Base-by-base conservation (phyloP, 2,113 vertebrate genomes). In the Morone saxatilis region DNA sequence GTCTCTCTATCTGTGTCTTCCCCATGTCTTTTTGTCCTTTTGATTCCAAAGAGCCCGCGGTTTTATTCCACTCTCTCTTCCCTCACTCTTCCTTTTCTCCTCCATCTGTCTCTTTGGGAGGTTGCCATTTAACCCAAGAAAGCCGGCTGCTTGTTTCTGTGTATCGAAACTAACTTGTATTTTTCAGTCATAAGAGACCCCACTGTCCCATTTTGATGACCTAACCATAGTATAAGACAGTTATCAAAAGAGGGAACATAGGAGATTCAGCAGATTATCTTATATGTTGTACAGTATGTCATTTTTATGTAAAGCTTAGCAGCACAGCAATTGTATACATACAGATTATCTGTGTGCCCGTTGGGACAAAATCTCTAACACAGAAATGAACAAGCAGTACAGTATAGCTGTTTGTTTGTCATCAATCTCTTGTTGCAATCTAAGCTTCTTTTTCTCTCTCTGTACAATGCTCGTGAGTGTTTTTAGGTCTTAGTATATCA, bases 81-180 rank as follows among this genome's bases (percentile, higher is more conserved):
- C 54, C 54, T 53, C 36, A 0, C 57, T 69, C 67, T 10, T 36
- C 43, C 22, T 51, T 41, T 57, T 73, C 68, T 53, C 45, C 61
- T 81, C 89, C 87, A 73, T 91, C 80, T 91, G 89, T 59, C 62
- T 84, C 56, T 78, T 60, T 89, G 87, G 90, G 84, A 71, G 47
- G 54, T 57, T 20, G 59, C 81, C 83, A 87, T 71, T 68, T 48
- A 54, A 53, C 54, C 80, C 22, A 60, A 74, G 19, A 81, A 72
- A 53, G 38, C 11, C 62, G 43, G 19, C 62, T 51, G 84, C 60
- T 78, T 76, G 40, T 65, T 50, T 80, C 41, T 59, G 36, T 62
- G 22, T 62, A 40, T 78, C 13, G 17, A 8, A 36, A 53, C 53
- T 51, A 20, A 48, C 53, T 67, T 54, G 4, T 71, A 13, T 1